Evolutionary conservation across 1,140 invertebrate species (phyloP).

Genomic region (Akabosia matsudoensis): DNA sequence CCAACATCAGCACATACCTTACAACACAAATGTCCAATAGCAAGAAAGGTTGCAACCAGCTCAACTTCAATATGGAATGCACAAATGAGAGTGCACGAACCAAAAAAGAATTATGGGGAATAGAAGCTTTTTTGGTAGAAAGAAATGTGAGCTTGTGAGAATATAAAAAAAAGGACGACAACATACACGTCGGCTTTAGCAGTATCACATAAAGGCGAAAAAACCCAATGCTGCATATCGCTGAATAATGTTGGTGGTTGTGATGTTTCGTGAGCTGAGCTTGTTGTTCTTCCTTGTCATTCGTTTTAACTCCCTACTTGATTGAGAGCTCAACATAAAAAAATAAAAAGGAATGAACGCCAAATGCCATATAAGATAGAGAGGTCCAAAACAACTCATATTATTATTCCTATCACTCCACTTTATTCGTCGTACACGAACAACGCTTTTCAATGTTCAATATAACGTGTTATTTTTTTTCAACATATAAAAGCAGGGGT

Average conservation of each 20-base stretch:
- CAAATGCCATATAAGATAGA: background rate
- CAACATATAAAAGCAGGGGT: slow-evolving; percentile 15
- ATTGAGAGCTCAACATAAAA: background rate
- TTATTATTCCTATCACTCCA: background rate
- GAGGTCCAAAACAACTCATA: background rate
- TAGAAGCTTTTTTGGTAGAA: background rate
- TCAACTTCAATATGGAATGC: background rate
- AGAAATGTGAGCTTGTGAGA: background rate
- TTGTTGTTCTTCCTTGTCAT: background rate
- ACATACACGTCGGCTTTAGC: background rate
- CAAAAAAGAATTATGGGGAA: slow-evolving; percentile 6
- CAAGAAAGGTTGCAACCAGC: slow-evolving; percentile 3
- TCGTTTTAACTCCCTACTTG: background rate
- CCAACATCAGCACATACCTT: background rate
- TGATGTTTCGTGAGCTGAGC: background rate
- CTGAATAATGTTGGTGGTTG: background rate
- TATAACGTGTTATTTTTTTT: too few species aligned
- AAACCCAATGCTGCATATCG: background rate
- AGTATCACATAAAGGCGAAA: background rate
- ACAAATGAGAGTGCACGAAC: slow-evolving; percentile 12
- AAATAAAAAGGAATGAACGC: slow-evolving; percentile 5
- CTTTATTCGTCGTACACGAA: background rate
- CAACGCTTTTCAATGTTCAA: background rate
- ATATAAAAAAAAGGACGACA: background rate
- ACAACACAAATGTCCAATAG: slow-evolving; percentile 1